These are phyloP conservation scores for Malurus elegans DNA, from an alignment of 2,113 vertebrate species.

Conservation along the genomic window DNA sequence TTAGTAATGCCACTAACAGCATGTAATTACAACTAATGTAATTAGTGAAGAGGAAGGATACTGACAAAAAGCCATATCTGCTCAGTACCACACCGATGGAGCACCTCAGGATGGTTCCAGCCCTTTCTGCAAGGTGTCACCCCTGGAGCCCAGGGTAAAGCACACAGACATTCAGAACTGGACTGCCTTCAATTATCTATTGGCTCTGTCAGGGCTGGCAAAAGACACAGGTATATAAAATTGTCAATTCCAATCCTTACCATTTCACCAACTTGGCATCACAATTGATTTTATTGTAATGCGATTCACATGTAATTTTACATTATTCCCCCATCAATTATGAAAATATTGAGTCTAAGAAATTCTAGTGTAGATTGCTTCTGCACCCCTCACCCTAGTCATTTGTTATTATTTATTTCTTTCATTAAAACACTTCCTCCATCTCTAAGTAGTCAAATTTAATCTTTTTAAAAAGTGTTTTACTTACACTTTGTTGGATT, in stretches of 20 bases:
- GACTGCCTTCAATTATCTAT: neutral
- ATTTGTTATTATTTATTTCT: neutral
- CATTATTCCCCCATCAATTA: neutral
- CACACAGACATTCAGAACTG: neutral
- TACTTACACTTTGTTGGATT: fast-evolving
- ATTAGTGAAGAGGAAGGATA: neutral
- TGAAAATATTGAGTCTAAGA: neutral
- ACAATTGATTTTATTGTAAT: neutral
- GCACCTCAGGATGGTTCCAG: neutral
- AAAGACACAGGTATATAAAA: neutral
- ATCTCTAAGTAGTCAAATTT: neutral
- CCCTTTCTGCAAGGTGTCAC: neutral
- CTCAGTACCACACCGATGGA: neutral
- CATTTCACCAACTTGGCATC: neutral
- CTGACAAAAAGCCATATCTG: neutral
- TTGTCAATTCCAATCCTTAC: neutral
- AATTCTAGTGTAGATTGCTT: neutral
- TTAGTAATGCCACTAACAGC: neutral
- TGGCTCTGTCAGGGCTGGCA: neutral
- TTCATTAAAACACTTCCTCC: neutral
- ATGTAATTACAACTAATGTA: neutral
- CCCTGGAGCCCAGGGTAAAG: neutral
- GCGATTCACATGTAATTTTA: neutral
- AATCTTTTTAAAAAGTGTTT: neutral
- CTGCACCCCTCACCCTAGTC: neutral